phyloP scores from a whole-genome alignment of 2,797 vertebrate genomes.

The Sebastolobus altivelis region DNA sequence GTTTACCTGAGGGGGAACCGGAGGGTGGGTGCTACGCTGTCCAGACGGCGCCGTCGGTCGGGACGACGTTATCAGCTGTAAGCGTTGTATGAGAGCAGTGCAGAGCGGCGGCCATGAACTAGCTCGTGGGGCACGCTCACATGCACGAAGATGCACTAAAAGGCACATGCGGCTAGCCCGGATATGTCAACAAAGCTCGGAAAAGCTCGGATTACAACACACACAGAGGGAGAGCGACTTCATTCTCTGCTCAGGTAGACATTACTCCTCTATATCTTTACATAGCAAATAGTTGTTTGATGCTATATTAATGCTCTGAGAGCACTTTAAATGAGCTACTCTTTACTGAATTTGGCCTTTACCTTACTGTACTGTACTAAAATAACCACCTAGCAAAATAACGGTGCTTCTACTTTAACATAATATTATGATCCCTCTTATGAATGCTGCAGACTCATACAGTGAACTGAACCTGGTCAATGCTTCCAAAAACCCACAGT shows the following conservation, averaged over 20 bases:
- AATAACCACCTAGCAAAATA: conserved; percentile 1
- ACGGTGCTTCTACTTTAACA: neutral
- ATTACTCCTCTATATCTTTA: no score
- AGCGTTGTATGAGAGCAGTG: no score
- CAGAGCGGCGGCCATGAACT: neutral
- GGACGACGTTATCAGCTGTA: no score
- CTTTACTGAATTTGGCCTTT: neutral
- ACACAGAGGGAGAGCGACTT: neutral
- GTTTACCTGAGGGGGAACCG: no score
- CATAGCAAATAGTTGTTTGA: no score
- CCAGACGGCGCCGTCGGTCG: no score
- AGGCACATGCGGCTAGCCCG: neutral
- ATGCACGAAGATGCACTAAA: neutral
- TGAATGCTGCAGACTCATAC: conserved; percentile 4
- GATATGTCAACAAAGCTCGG: neutral
- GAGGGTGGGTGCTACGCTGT: no score
- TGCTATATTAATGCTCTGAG: no score
- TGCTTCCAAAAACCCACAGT: conserved; percentile 35
- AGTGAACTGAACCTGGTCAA: neutral
- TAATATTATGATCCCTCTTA: neutral
- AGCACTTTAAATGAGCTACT: neutral
- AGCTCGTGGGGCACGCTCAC: neutral
- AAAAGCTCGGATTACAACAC: neutral
- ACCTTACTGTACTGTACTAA: neutral
- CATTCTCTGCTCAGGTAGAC: no score